Evolutionary conservation across 2,113 vertebrate genomes (phyloP).

Genomic region (Marmota flaviventris): DNA sequence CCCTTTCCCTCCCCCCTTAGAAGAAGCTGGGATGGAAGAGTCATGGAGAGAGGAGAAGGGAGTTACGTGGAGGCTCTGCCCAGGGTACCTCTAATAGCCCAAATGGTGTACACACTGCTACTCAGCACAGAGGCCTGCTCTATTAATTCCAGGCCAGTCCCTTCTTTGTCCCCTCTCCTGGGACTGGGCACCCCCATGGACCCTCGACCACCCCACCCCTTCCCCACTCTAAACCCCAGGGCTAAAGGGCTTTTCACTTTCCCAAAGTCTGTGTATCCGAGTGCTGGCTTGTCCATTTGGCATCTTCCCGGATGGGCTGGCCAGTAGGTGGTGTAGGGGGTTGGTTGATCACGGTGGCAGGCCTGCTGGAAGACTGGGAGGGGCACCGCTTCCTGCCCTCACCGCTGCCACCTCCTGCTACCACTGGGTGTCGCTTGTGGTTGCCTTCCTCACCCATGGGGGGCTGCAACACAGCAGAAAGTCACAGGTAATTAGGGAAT

Average conservation of each 20-base stretch:
- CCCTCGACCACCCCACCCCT: slow-evolving; percentile 77
- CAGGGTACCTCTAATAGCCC: slow-evolving; percentile 76
- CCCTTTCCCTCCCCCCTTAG: slow-evolving; percentile 83
- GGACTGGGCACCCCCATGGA: slow-evolving; percentile 80
- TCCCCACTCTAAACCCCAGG: slow-evolving; percentile 65
- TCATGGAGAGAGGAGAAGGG: slow-evolving; percentile 77
- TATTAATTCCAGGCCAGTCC: slow-evolving; percentile 52
- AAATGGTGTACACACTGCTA: slow-evolving; percentile 46
- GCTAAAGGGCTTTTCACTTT: slow-evolving; percentile 87
- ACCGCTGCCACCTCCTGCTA: slow-evolving; percentile 89
- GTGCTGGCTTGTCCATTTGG: slow-evolving; percentile 92
- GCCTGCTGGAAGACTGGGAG: slow-evolving; percentile 93
- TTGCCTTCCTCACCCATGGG: slow-evolving; percentile 96
- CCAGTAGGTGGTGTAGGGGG: slow-evolving; percentile 82
- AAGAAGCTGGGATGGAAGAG: slow-evolving; percentile 86
- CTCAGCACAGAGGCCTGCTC: slow-evolving; percentile 59
- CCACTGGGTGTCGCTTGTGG: slow-evolving; percentile 93
- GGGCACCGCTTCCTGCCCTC: slow-evolving; percentile 95
- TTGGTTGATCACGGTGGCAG: slow-evolving; percentile 84
- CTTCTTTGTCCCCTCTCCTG: slow-evolving; percentile 71
- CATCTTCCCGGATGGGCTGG: slow-evolving; percentile 90
- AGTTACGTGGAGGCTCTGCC: slow-evolving; percentile 80
- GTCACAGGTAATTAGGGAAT: slow-evolving; percentile 33
- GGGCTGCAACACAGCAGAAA: slow-evolving; percentile 89
- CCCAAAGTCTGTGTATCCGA: slow-evolving; percentile 85